Evolutionary conservation across 2,113 vertebrate species (phyloP).

Genomic region (Oncorhynchus kisutch): DNA sequence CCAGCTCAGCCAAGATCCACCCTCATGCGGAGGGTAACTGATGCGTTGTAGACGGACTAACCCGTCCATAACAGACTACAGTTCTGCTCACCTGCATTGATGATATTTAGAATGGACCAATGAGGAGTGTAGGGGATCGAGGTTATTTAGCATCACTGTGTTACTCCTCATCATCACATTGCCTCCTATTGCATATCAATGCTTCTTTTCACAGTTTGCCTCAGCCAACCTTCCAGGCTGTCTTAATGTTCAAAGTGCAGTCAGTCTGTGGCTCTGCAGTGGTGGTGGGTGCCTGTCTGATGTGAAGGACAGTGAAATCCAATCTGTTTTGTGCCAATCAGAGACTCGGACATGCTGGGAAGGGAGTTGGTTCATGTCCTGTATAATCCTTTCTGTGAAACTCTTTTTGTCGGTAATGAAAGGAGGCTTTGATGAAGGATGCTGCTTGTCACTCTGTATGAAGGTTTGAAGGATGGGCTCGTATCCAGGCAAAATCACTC

Average conservation of each 20-base stretch:
- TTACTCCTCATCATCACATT: slow-evolving; percentile 44
- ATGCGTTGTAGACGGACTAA: slow-evolving; percentile 6
- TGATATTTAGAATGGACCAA: slow-evolving; percentile 27
- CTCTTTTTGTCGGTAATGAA: slow-evolving; percentile 23
- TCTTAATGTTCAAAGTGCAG: slow-evolving; percentile 25
- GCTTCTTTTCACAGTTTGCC: slow-evolving; percentile 52
- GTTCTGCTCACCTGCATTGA: not conserved
- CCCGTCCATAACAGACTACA: slow-evolving; percentile 6
- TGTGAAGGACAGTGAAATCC: slow-evolving; percentile 23
- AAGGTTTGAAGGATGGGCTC: slow-evolving; percentile 41
- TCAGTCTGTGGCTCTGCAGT: not conserved
- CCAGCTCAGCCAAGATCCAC: slow-evolving; percentile 76
- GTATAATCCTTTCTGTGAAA: slow-evolving; percentile 58
- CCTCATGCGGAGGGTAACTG: slow-evolving; percentile 62
- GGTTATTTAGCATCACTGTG: slow-evolving; percentile 53
- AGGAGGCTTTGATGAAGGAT: slow-evolving; percentile 57
- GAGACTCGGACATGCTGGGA: slow-evolving; percentile 47
- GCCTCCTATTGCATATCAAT: slow-evolving; percentile 36
- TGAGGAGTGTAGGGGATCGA: slow-evolving; percentile 23
- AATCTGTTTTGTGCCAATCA: slow-evolving; percentile 62
- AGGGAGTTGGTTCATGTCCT: slow-evolving; percentile 45
- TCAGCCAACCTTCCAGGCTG: slow-evolving; percentile 38
- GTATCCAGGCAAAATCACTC: slow-evolving; percentile 32
- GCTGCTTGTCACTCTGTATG: slow-evolving; percentile 25
- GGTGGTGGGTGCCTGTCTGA: slow-evolving; percentile 8